These are phyloP conservation scores for Scaptomyza flava DNA, from an alignment of 2,888 invertebrate genomes.

Conservation along the genomic window DNA sequence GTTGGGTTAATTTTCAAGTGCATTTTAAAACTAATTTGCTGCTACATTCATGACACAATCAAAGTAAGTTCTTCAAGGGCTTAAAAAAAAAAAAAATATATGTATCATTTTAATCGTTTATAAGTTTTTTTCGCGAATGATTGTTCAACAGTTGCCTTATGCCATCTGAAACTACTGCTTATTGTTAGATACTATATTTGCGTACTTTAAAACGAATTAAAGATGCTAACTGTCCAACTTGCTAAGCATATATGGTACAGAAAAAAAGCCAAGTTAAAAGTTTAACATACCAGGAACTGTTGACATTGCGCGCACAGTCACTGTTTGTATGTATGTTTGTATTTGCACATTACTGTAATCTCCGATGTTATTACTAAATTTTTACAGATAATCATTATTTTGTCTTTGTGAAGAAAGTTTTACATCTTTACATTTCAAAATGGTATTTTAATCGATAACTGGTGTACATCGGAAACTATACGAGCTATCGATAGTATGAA, in stretches of 20 bases:
- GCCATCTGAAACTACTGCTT: slow-evolving; percentile 70
- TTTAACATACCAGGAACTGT: not conserved
- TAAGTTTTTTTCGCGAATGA: slow-evolving; percentile 33
- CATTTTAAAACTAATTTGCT: not conserved
- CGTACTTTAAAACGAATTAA: slow-evolving; percentile 68
- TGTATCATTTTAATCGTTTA: slow-evolving; percentile 13
- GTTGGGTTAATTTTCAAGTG: not conserved
- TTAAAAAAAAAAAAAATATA: not conserved
- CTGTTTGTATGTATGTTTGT: not conserved
- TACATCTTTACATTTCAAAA: too few species aligned
- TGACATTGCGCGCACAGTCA: not conserved
- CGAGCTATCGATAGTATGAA: too few species aligned
- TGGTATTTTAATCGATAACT: too few species aligned
- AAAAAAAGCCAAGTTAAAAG: not conserved
- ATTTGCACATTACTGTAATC: too few species aligned
- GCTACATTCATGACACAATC: not conserved
- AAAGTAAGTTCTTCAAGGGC: not conserved
- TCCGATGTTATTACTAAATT: too few species aligned
- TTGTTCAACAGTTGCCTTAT: slow-evolving; percentile 69
- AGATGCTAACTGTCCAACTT: slow-evolving; percentile 60
- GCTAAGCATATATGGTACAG: slow-evolving; percentile 30
- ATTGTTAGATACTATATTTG: slow-evolving; percentile 68
- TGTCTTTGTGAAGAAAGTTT: too few species aligned
- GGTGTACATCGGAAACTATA: too few species aligned
- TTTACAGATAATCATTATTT: too few species aligned